These are phyloP conservation scores for Cryptotermes secundus DNA, from an alignment of 1,140 invertebrate genomes.

Conservation along the genomic window DNA sequence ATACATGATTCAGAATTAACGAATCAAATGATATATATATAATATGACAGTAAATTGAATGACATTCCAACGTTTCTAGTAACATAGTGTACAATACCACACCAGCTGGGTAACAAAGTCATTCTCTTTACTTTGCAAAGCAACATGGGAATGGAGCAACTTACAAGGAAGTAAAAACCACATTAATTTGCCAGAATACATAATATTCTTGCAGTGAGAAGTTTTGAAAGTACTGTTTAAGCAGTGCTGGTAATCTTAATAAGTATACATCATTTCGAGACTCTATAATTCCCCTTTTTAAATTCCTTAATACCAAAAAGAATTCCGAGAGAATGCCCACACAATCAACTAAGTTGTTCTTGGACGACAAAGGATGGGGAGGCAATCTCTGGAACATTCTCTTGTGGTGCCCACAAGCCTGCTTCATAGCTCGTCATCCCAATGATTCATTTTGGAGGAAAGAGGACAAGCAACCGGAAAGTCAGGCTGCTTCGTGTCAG, in stretches of 20 bases:
- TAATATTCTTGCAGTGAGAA: not conserved
- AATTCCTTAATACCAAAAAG: not conserved
- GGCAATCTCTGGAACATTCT: conserved; percentile 13
- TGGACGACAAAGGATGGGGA: not conserved
- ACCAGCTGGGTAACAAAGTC: too few species aligned
- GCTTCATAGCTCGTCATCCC: conserved; percentile 24
- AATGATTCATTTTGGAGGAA: not conserved
- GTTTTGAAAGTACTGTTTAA: not conserved
- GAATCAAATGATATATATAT: too few species aligned
- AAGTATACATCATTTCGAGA: not conserved
- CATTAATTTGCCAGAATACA: not conserved
- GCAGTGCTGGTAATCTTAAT: not conserved
- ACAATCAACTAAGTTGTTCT: not conserved
- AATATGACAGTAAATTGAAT: too few species aligned
- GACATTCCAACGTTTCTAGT: too few species aligned
- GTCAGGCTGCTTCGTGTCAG: too few species aligned
- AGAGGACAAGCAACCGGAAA: not conserved
- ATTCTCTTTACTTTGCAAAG: not conserved
- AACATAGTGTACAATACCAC: too few species aligned
- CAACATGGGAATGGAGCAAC: not conserved
- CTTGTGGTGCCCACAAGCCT: not conserved
- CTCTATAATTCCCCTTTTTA: not conserved
- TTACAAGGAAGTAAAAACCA: not conserved
- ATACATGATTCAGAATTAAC: too few species aligned
- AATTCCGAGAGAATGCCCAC: not conserved